Evolutionary conservation across 2,888 invertebrate genomes (phyloP), one percentile per base, ranked within the genome.

Genomic region (Deladenus siricidicola): DNA sequence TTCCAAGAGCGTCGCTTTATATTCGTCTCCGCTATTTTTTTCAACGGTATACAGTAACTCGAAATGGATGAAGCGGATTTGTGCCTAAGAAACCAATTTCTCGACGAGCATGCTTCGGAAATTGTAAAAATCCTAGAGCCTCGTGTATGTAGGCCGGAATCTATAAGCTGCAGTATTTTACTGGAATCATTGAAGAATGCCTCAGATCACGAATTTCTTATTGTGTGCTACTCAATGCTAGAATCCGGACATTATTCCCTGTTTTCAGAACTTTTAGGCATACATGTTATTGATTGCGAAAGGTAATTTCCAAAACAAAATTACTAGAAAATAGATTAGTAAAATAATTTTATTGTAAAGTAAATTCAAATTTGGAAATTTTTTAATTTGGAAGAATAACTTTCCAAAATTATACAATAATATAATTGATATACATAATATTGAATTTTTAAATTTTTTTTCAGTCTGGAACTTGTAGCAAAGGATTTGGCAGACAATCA

Each of bases 171-270:
- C 14, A 34, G 14, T 10, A 34, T 6, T 14, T 34, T 34, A 34
- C 14, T 53, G 10, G 53, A 53, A 6, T 39, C 34, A 19, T 10
- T 53, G 1, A 53, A 53, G 4, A 53, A 39, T 39, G 29, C 53
- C 4, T 21, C 53, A 34, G 53, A 34, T 3, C n/a, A 53, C 2
- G 39, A 53, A 28, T 53, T 53, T 53, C 17, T 39, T 53, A 8
- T 17, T 34, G 23, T 53, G 19, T 53, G 53, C 19, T 4, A 34
- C 24, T 10, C 19, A 10, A n/a, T 53, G 4, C 23, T 30, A 19
- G 30, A 39, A n/a, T 21, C 19, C 34, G 53, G 53, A 53, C 34
- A 53, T 23, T 53, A 53, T 53, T 2, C 30, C 21, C 24, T 53
- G 17, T 53, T 53, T 39, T 53, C 34, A 3, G 30, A 30, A 19